Base-by-base conservation (phyloP, 2,113 vertebrate genomes). In the Dipodomys ordii region DNA sequence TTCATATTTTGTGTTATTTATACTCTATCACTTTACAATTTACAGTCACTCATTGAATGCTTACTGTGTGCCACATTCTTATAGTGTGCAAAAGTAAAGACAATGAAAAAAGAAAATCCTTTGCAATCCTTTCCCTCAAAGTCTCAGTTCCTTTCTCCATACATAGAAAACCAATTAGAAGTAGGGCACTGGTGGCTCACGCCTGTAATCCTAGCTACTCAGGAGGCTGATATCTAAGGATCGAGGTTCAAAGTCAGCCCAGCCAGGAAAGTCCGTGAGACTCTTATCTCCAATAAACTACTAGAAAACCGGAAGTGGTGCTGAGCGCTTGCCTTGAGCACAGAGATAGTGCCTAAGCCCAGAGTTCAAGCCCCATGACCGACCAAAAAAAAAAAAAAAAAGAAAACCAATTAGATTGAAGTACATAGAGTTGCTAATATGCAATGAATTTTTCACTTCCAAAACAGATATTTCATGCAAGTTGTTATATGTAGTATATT, bases 1-100 rank as follows among this genome's bases (percentile, higher is more conserved):
- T 60, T 1, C 28, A 73, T 7, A 49, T 44, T 95, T 85, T 88
- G 46, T 22, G 25, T 92, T 46, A 32, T 92, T 86, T 92, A 25
- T n/a, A 53, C 73, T 39, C 5, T 11, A 57, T 67, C 7, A 79
- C 39, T 85, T 90, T 94, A 35, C 18, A 44, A 69, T 76, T 76
- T 77, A 22, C 18, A 20, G 32, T 53, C 15, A 27, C 32, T 92
- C 6, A 72, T 2, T 82, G 23, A 91, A 6, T 62, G 3, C 28
- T 35, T 71, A 10, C 19, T 90, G 28, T 72, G 67, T n/a, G 1
- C 3, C 22, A 78, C 28, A 22, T 30, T 84, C 15, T 94, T 19
- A 28, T 30, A 44, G 11, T 74, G 18, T 67, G 25, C 9, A 71
- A 68, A 44, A 9, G 71, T 88, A 68, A 88, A 79, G 67, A 86